A percentile compares a stretch with the other conserved stretches of the same genome.
These are phyloP conservation scores for Opisthograptis luteolata DNA, from an alignment of 2,888 invertebrate species.

Conservation along the genomic window DNA sequence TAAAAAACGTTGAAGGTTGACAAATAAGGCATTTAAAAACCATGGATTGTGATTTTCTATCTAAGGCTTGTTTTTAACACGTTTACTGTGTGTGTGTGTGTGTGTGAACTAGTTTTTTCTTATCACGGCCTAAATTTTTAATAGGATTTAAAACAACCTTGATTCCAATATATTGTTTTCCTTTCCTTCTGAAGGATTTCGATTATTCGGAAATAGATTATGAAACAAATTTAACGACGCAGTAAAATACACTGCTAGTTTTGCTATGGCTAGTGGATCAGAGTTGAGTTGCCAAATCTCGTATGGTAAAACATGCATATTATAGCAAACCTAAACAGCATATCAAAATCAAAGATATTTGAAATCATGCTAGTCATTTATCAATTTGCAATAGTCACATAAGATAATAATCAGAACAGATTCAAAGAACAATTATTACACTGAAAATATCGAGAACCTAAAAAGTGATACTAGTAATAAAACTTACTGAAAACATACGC, in stretches of 20 bases:
- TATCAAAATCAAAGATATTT: too few relatives aligned
- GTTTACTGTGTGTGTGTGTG: too few relatives aligned
- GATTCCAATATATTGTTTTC: slow-evolving; percentile 7
- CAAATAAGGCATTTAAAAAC: slow-evolving; percentile 7
- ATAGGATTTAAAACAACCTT: slow-evolving; percentile 14
- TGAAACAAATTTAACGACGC: background rate
- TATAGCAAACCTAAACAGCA: too few relatives aligned
- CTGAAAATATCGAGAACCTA: too few relatives aligned
- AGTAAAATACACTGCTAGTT: background rate
- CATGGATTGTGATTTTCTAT: slow-evolving; percentile 7
- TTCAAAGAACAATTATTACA: too few relatives aligned
- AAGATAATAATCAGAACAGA: too few relatives aligned
- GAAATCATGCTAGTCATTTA: too few relatives aligned
- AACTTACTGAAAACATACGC: slow-evolving; percentile 85
- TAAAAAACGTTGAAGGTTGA: slow-evolving; percentile 14
- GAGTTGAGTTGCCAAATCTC: background rate
- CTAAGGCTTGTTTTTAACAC: too few relatives aligned
- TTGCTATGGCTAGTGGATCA: too few relatives aligned
- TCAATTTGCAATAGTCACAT: too few relatives aligned
- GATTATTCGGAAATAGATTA: background rate
- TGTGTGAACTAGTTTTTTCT: slow-evolving; percentile 1
- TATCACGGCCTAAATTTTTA: slow-evolving; percentile 11
- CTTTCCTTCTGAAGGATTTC: background rate
- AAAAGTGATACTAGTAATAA: too few relatives aligned
- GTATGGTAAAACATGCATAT: too few relatives aligned